Evolutionary conservation across 2,113 vertebrate species (phyloP), one percentile per base, ranked within the genome.

Genomic region (Cephalopterus ornatus): DNA sequence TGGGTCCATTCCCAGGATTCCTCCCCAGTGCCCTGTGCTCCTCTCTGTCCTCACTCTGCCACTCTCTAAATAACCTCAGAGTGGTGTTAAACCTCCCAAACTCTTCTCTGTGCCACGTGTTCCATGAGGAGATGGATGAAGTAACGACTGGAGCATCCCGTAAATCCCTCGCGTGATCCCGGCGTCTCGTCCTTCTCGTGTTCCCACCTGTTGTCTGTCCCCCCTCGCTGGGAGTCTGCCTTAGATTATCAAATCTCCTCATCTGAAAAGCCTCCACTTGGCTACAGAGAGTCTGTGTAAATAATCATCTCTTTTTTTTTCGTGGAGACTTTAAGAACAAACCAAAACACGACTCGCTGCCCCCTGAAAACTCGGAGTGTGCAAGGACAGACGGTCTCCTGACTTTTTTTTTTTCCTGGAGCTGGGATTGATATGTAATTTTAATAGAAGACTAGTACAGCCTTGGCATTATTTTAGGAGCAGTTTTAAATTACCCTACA

Each of bases 401-500:
- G 2, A 6, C 62, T 52, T 46, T n/a, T 59, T 46, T n/a, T 59
- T 59, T 32, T 22, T 47, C 82, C 77, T 19, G 33, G 49, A 80
- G 47, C 59, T 28, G 76, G 86, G 76, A 77, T 95, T 81, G 91
- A 62, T 24, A n/a, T 55, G 83, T 39, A 44, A 94, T 95, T 96
- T 96, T 42, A 58, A 39, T 30, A 68, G 85, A 42, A 72, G 82
- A 18, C 76, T 30, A 33, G 26, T 35, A 47, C 59, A 66, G 71
- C 75, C 87, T 44, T 55, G 46, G 89, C 86, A 6, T 93, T 55
- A 11, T 68, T 92, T 87, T 44, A 70, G 94, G 90, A 88, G 81
- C 9, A 73, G 89, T 77, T 92, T 95, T 92, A 77, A 96, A 92
- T 91, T 90, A 83, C 73, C 83, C 47, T 20, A 89, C 96, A 91